phyloP scores from a whole-genome alignment of 2,113 vertebrate genomes.

The Sminthopsis crassicaudata region DNA sequence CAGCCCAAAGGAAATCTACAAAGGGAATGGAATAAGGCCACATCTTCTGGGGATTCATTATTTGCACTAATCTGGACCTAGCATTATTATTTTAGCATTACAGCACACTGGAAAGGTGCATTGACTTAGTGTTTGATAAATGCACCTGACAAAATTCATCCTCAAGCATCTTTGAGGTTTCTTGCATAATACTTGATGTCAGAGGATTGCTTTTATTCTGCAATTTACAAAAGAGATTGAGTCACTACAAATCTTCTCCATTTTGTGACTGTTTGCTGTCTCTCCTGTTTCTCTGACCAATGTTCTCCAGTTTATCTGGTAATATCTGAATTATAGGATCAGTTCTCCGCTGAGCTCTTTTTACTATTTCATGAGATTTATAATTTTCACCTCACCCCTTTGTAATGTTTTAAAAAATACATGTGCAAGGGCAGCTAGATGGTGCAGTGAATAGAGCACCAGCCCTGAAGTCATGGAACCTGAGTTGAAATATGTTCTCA shows the following conservation, averaged over 20 bases:
- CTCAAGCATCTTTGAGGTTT: neutral
- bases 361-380: neutral
- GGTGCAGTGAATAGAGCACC: no score
- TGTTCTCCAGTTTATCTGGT: neutral
- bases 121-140: neutral
- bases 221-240: neutral
- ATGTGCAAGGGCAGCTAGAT: no score
- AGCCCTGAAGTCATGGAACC: no score
- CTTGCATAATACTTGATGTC: neutral
- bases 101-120: neutral
- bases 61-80: neutral
- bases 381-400: neutral
- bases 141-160: neutral
- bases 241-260: neutral
- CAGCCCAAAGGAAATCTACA: neutral
- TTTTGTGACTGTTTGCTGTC: neutral
- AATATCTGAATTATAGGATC: neutral
- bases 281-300: neutral
- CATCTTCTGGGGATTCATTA: neutral
- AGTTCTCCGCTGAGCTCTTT: neutral
- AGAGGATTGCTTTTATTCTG: neutral
- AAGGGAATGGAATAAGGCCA: neutral
- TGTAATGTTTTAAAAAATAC: neutral
- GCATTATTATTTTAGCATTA: neutral
- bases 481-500: no score